phyloP scores from a whole-genome alignment of 2,888 invertebrate genomes.

The Morpho achilles region DNA sequence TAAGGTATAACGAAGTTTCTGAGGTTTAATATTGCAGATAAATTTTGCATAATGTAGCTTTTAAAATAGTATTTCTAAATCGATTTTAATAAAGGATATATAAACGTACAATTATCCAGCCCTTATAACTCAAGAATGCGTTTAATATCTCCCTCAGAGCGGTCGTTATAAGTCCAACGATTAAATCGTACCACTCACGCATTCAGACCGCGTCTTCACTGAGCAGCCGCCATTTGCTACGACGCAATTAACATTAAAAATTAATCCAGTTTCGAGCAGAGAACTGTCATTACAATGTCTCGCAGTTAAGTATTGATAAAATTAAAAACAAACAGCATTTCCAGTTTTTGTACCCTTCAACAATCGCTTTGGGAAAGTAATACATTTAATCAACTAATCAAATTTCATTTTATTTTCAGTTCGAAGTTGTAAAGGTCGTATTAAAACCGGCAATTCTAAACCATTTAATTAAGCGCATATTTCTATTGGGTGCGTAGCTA shows the following conservation, averaged over 20 bases:
- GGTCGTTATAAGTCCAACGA: conserved; percentile 65
- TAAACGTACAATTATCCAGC: conserved; percentile 60
- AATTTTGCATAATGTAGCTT: too few species aligned
- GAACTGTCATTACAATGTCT: conserved; percentile 5
- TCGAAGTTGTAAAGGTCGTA: background rate
- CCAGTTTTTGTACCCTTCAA: background rate
- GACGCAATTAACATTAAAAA: conserved; percentile 72
- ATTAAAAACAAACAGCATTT: background rate
- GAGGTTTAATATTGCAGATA: background rate
- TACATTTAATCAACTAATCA: background rate
- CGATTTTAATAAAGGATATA: conserved; percentile 65
- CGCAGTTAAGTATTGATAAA: conserved; percentile 1
- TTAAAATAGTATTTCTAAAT: conserved; percentile 30
- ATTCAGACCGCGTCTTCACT: conserved; percentile 50
- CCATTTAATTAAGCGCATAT: conserved; percentile 6
- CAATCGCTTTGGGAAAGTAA: background rate
- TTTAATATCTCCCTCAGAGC: conserved; percentile 55
- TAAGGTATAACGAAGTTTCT: too few species aligned
- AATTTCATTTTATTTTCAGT: background rate
- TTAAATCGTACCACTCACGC: conserved; percentile 69
- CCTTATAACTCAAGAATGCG: conserved; percentile 68
- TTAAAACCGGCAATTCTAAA: conserved; percentile 1
- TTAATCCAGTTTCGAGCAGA: conserved; percentile 37
- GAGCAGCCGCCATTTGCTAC: conserved; percentile 53
- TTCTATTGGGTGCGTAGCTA: conserved; percentile 7